A percentile compares a stretch with the other conserved stretches of the same genome.
Conservation (phyloP, 2,113 vertebrate species). For the Melierax canorus region DNA sequence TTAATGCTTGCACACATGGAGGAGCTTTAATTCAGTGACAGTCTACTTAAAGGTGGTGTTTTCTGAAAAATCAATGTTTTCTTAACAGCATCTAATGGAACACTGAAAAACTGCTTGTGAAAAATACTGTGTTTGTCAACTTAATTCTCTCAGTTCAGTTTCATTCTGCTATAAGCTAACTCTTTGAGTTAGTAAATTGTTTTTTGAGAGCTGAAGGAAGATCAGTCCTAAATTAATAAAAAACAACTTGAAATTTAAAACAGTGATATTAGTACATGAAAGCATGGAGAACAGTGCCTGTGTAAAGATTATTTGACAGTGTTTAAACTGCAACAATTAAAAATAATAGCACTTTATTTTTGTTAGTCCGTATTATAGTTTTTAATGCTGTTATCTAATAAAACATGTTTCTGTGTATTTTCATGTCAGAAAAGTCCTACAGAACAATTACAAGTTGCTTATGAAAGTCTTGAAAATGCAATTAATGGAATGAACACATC, state of each 20-base stretch:
- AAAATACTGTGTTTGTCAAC: not conserved
- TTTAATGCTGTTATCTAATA: not conserved
- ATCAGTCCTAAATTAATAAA: not conserved
- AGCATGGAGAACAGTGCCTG: not conserved
- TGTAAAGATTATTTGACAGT: not conserved
- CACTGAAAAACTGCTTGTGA: not conserved
- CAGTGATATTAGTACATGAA: not conserved
- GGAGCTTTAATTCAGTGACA: not conserved
- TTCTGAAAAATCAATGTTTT: not conserved
- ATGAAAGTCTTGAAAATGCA: constrained; percentile 76
- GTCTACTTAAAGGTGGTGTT: not conserved
- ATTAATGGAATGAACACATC: constrained; percentile 69
- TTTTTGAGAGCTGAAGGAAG: not conserved
- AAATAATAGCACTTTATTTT: not conserved
- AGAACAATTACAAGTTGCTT: constrained; percentile 77
- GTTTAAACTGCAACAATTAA: not conserved
- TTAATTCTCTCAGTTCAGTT: not conserved
- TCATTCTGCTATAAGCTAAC: not conserved
- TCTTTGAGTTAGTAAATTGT: not conserved
- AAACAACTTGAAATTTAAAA: not conserved
- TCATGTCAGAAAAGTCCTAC: constrained; percentile 71
- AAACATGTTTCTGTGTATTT: constrained; percentile 4
- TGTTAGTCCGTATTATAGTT: not conserved
- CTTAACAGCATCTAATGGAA: not conserved
- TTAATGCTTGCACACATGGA: not conserved